Evolutionary conservation across 2,797 vertebrate genomes (phyloP), one percentile per base, ranked within the genome.

Genomic region (Amazonetta brasiliensis): DNA sequence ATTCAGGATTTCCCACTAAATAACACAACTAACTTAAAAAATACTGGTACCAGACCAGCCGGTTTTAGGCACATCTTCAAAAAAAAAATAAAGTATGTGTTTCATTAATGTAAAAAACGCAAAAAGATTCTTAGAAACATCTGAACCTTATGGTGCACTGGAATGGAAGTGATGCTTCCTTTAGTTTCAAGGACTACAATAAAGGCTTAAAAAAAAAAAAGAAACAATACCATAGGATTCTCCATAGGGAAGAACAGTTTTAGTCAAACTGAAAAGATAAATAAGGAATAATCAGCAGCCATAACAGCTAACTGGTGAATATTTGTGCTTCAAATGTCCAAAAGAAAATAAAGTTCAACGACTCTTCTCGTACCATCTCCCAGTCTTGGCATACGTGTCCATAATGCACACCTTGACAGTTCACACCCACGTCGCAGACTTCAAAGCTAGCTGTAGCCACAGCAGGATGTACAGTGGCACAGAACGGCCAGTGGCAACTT

Each of bases 21-120:
- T 33, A 90, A 86, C 10, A 26, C 55, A 94, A 95, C 67, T 89
- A 95, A 97, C 94, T 97, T 97, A 96, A 79, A 91, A 93, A 94
- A 80, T 55, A 85, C 97, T 95, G 97, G 91, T 96, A 93, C 96
- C 97, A 97, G 98, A 94, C 96, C 94, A 89, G 96, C 52, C 77
- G 75, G 87, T 81, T 95, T 91, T 81, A 97, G 98, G 98, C 97
- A 98, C 94, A 48, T 96, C 92, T 95, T 84, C 92, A 93, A 95
- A 93, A 95, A 43, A 43, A 43, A 17, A 43, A 74, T 91, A 94
- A 95, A 91, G 30, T 95, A 88, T 80, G 91, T 83, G 52, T 91
- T 94, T 85, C 43, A 73, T 84, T 84, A 75, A 83, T 67, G 77
- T 82, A 64, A 84, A 95, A 95, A 94, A 90, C 26, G 31, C 7